Conservation (phyloP, 2,888 invertebrate species). For the Notocelia uddmanniana region DNA sequence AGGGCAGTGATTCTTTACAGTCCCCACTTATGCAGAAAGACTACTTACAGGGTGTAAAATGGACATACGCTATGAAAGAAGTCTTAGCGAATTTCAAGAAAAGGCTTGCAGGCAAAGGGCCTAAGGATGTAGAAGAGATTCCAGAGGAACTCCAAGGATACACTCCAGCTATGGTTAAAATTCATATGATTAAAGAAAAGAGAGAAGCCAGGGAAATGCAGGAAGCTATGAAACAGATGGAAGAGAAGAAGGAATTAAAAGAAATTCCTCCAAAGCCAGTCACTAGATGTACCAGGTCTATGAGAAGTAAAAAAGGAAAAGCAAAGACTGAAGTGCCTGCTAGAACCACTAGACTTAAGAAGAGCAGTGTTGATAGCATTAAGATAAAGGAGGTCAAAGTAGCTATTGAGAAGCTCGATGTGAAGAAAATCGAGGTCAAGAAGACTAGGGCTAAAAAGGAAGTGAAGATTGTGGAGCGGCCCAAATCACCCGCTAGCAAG, state of each 20-base stretch:
- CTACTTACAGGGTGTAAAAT: conserved; percentile 83
- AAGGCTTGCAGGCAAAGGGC: conserved; percentile 69
- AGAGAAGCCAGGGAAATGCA: conserved; percentile 73
- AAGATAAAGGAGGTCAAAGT: conserved; percentile 40
- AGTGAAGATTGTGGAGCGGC: conserved; percentile 54
- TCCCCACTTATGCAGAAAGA: conserved; percentile 75
- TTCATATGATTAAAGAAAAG: conserved; percentile 79
- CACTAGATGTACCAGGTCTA: conserved; percentile 65
- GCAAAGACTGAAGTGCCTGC: conserved; percentile 20
- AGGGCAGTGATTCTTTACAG: conserved; percentile 66
- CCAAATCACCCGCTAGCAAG: conserved; percentile 49
- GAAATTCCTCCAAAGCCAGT: conserved; percentile 47
- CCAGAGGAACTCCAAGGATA: conserved; percentile 70
- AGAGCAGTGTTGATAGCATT: conserved; percentile 48
- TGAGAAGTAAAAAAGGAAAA: conserved; percentile 50
- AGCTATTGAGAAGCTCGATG: conserved; percentile 26
- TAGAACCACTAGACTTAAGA: conserved; percentile 36
- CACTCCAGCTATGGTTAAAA: conserved; percentile 86
- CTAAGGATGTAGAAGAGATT: conserved; percentile 64
- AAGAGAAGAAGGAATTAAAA: conserved; percentile 49
- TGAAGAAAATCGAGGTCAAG: conserved; percentile 23
- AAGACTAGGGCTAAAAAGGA: conserved; percentile 49
- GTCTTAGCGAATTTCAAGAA: conserved; percentile 87
- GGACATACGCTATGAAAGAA: conserved; percentile 90
- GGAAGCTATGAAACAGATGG: conserved; percentile 61